Percentiles rank a stretch among this genome's conserved stretches.
phyloP scores from a whole-genome alignment of 1,140 invertebrate species.

The Rhopalosiphum padi region DNA sequence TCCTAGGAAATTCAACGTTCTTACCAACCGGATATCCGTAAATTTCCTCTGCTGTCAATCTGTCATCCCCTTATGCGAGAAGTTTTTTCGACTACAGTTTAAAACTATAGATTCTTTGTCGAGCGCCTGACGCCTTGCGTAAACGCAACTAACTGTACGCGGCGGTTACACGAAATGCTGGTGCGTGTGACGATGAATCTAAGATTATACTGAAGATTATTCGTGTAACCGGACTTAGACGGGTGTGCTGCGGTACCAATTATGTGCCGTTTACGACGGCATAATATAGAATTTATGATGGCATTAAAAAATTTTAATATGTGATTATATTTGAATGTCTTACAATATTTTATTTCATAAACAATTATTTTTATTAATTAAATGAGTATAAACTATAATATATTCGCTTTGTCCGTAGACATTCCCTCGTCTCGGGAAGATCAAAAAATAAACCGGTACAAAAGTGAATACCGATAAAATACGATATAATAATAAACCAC shows the following conservation, averaged over 20 bases:
- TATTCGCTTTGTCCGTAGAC: background rate
- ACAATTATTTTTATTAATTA: background rate
- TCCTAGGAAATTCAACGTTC: background rate
- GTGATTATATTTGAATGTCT: background rate
- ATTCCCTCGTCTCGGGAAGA: background rate
- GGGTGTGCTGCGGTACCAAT: background rate
- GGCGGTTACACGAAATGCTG: background rate
- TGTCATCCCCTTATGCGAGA: background rate
- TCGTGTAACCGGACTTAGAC: background rate
- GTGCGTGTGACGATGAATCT: background rate
- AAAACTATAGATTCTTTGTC: background rate
- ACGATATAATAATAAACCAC: background rate
- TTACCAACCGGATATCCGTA: background rate
- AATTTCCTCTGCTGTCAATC: background rate
- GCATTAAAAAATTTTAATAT: background rate
- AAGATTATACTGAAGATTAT: background rate
- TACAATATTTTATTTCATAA: background rate
- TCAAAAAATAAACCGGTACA: background rate
- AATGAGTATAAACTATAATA: background rate
- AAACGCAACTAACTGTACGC: background rate
- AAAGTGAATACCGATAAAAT: background rate
- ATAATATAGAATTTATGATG: background rate
- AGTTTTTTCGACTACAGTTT: background rate
- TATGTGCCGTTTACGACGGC: background rate
- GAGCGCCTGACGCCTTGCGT: background rate